Conservation (phyloP, 1,140 invertebrate species). For the Pogonus chalceus region DNA sequence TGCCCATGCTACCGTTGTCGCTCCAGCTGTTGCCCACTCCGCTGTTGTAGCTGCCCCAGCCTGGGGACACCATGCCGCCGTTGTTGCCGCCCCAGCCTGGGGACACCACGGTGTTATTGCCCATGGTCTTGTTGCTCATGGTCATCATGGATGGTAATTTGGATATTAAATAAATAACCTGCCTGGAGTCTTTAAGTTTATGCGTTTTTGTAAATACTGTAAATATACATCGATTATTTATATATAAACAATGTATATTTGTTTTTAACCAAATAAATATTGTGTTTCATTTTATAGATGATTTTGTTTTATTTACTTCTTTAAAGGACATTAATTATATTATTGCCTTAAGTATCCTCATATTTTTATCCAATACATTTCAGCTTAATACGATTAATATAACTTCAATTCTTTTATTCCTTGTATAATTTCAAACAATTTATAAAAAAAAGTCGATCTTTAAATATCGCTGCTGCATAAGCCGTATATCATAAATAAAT, state of each 20-base stretch:
- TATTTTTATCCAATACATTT: no score
- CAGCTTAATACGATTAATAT: no score
- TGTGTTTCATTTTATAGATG: neutral
- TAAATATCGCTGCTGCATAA: no score
- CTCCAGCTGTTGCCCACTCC: neutral
- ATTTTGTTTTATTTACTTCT: neutral
- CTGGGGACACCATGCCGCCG: neutral
- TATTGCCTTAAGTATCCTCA: no score
- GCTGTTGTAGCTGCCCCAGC: neutral
- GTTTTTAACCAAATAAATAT: neutral
- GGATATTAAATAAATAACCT: neutral
- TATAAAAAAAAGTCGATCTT: no score
- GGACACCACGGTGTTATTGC: neutral
- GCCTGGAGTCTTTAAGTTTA: no score
- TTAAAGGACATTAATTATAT: no score
- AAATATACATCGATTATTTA: neutral
- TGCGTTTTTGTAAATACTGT: neutral
- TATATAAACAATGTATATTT: neutral
- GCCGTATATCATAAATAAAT: no score
- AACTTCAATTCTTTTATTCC: no score
- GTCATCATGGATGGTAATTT: constrained; percentile 5
- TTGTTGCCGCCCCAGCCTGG: neutral
- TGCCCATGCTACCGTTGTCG: neutral
- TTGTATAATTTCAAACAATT: no score
- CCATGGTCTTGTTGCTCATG: neutral